phyloP scores from a whole-genome alignment of 2,888 invertebrate species.

The Pyrgus malvae region DNA sequence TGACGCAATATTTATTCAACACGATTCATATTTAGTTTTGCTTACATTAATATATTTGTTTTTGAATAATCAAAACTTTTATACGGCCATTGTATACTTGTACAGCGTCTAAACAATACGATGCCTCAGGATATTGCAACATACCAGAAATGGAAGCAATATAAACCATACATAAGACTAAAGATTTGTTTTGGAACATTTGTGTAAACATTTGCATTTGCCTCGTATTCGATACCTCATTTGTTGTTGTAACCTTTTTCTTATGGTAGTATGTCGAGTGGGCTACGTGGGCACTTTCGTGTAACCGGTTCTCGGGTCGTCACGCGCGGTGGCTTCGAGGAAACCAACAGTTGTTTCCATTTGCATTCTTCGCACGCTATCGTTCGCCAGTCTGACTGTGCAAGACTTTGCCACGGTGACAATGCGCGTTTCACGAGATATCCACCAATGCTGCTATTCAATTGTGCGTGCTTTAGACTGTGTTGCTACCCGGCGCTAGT shows the following conservation, averaged over 20 bases:
- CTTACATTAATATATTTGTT: conserved; percentile 4
- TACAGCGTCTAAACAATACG: not conserved
- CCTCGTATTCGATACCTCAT: conserved; percentile 32
- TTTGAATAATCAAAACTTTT: not conserved
- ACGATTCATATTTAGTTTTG: not conserved
- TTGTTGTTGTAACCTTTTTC: not conserved
- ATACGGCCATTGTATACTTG: not conserved
- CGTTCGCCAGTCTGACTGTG: too few relatives aligned
- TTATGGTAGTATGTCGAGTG: conserved; percentile 26
- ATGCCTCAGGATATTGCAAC: conserved; percentile 16
- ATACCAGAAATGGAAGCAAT: not conserved
- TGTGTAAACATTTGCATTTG: conserved; percentile 29
- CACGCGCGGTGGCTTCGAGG: conserved; percentile 70
- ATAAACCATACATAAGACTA: not conserved
- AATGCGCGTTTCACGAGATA: conserved; percentile 29
- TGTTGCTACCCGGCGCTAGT: conserved; percentile 35
- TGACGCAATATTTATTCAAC: not conserved
- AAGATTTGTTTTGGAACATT: conserved; percentile 4
- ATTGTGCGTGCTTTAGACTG: conserved; percentile 45
- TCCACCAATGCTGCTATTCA: conserved; percentile 26
- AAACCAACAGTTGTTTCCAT: conserved; percentile 75
- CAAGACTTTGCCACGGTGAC: conserved; percentile 28
- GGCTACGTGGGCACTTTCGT: conserved; percentile 64
- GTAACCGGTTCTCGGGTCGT: conserved; percentile 67
- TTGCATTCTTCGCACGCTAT: conserved; percentile 68